Percentiles rank a stretch among this genome's conserved stretches.
Evolutionary conservation across 2,797 vertebrate genomes (phyloP).

Genomic region (Mionectes olivaceus): DNA sequence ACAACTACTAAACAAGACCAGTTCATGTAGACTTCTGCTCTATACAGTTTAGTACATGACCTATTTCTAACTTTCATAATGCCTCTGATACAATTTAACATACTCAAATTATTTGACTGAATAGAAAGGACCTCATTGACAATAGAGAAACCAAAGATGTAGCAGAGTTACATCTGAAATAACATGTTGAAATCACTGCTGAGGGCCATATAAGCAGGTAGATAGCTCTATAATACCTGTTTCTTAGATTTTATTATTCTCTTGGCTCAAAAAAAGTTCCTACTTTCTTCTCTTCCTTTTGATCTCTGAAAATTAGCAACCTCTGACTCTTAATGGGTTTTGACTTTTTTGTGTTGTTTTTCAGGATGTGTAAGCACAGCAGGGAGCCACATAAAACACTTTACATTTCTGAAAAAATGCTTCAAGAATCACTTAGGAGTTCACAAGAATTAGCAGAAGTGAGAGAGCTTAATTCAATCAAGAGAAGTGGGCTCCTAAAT

Average conservation of each 20-base stretch:
- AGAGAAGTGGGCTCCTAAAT: conserved; percentile 44
- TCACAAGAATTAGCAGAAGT: conserved; percentile 33
- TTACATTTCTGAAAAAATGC: conserved; percentile 5
- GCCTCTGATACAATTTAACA: background rate
- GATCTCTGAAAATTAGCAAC: background rate
- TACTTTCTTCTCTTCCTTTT: background rate
- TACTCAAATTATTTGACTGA: background rate
- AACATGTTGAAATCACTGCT: background rate
- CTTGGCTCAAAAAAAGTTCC: background rate
- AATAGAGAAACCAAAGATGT: background rate
- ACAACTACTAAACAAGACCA: background rate
- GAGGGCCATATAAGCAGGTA: background rate
- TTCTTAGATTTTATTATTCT: background rate
- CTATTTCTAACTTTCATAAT: background rate
- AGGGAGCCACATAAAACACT: background rate
- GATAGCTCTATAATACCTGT: background rate
- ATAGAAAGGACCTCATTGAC: background rate
- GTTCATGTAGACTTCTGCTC: background rate
- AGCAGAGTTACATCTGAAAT: background rate
- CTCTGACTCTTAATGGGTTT: background rate
- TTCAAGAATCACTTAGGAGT: conserved; percentile 41
- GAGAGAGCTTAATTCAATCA: conserved; percentile 57
- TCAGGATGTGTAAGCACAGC: background rate
- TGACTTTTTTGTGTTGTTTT: conserved; percentile 29
- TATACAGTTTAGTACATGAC: rapidly evolving